phyloP scores from a whole-genome alignment of 2,888 invertebrate genomes.

The Cinara cedri region DNA sequence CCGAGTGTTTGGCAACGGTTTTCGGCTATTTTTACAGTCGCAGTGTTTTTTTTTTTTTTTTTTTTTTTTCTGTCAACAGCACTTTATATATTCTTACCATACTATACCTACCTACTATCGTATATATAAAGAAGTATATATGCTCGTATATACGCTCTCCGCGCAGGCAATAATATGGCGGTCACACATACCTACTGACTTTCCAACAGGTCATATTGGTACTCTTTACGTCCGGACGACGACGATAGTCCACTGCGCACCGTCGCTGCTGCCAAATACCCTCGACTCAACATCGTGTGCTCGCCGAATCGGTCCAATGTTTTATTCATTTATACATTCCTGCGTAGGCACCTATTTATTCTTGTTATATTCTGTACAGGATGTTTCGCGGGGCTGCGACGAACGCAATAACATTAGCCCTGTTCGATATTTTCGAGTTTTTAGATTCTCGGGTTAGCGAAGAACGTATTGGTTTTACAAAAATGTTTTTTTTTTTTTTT shows the following conservation, averaged over 20 bases:
- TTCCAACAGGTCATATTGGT: constrained; percentile 28
- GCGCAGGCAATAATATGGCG: neutral
- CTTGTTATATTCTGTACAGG: no score
- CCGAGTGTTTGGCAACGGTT: constrained; percentile 45
- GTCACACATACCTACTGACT: constrained; percentile 4
- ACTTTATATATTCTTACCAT: neutral
- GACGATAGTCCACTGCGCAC: no score
- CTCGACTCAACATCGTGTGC: neutral
- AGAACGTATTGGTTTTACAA: no score
- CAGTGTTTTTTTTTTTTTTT: neutral
- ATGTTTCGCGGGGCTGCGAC: no score
- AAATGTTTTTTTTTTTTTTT: no score
- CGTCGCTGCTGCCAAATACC: constrained; percentile 14
- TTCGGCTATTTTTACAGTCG: constrained; percentile 47
- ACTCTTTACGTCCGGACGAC: neutral
- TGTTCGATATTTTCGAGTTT: no score
- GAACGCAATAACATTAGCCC: no score
- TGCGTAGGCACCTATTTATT: no score
- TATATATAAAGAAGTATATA: neutral
- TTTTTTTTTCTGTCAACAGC: constrained; percentile 39
- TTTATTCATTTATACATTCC: neutral
- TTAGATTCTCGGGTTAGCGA: no score
- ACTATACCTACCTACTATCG: neutral
- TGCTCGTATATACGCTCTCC: neutral
- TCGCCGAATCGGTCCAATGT: neutral